Conservation (phyloP, 2,888 invertebrate genomes). For the Drosophila stalkeri region DNA sequence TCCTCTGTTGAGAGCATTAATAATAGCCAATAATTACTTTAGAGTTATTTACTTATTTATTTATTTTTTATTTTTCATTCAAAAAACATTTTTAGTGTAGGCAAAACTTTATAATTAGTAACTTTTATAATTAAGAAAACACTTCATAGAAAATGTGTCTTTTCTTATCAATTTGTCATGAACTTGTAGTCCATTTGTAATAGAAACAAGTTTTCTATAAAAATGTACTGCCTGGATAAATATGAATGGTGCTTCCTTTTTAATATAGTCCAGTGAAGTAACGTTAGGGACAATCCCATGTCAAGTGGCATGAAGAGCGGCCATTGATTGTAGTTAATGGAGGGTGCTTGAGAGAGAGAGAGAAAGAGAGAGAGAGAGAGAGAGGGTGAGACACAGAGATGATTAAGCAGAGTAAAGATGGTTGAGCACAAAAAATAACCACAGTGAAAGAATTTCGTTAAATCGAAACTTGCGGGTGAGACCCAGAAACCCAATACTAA, state of each 20-base stretch:
- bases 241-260: background rate
- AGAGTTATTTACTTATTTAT: no score
- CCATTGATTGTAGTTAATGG: constrained; percentile 35
- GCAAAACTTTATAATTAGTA: no score
- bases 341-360: constrained; percentile 15
- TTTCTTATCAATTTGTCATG: background rate
- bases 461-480: constrained; percentile 46
- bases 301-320: constrained; percentile 29
- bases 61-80: no score
- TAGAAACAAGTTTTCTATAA: background rate
- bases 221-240: background rate
- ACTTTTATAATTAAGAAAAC: no score
- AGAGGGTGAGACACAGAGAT: constrained; percentile 16
- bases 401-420: constrained; percentile 48
- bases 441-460: constrained; percentile 56
- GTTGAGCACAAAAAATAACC: constrained; percentile 41
- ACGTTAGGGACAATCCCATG: constrained; percentile 17
- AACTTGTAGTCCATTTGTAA: background rate
- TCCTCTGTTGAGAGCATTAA: no score
- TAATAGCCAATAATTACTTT: no score
- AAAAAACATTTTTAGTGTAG: no score
- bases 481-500: constrained; percentile 47
- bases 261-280: background rate
- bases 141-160: no score
- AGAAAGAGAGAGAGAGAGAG: background rate